Percentiles rank a stretch among this genome's conserved stretches.
These are phyloP conservation scores for Percina caprodes DNA, from an alignment of 2,113 vertebrate genomes.

Conservation along the genomic window DNA sequence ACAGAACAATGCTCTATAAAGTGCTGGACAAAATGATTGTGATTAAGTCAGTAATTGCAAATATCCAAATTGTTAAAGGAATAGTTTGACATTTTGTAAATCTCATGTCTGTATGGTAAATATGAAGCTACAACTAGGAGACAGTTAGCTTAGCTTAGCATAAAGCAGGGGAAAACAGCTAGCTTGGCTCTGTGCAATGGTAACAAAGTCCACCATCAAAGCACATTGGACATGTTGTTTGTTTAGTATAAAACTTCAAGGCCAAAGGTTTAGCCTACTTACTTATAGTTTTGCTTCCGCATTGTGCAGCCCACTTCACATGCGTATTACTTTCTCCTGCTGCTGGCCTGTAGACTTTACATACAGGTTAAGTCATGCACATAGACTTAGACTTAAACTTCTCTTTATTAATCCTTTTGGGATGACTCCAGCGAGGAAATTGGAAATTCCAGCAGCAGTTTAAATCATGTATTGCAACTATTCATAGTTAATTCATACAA, in stretches of 20 bases:
- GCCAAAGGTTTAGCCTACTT: too few species aligned
- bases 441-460: too few species aligned
- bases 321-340: not conserved
- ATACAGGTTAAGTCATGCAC: not conserved
- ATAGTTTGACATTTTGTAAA: slow-evolving; percentile 7
- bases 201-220: not conserved
- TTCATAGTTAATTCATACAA: not conserved
- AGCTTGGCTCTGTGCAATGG: not conserved
- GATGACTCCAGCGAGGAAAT: too few species aligned
- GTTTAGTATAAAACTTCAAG: not conserved
- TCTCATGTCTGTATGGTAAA: not conserved
- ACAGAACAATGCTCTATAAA: slow-evolving; percentile 19
- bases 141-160: not conserved
- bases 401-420: too few species aligned
- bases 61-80: not conserved
- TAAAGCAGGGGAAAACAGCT: not conserved
- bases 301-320: not conserved
- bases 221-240: not conserved
- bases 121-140: not conserved
- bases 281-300: not conserved
- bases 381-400: too few species aligned
- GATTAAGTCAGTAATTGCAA: slow-evolving; percentile 8
- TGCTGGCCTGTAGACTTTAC: not conserved
- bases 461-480: not conserved
- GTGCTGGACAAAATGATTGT: slow-evolving; percentile 14